These are phyloP conservation scores for Malacoctenus gilli DNA, from an alignment of 2,797 vertebrate genomes.

Conservation along the genomic window DNA sequence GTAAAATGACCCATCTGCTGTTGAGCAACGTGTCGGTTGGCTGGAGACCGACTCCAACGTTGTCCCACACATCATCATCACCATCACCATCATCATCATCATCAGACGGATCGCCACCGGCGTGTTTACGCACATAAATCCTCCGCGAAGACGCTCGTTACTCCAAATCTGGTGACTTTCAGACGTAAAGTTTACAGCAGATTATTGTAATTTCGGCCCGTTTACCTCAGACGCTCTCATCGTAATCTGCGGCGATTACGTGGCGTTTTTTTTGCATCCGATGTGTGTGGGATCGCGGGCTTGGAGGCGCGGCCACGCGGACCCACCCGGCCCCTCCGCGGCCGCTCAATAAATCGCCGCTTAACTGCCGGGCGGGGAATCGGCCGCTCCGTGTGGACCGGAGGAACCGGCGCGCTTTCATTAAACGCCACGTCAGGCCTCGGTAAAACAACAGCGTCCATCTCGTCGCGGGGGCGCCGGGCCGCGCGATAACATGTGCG, in stretches of 20 bases:
- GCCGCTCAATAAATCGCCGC: constrained; percentile 80
- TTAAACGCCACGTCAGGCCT: constrained; percentile 71
- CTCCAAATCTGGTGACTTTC: constrained; percentile 43
- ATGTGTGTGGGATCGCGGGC: constrained; percentile 55
- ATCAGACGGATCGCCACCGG: too few relatives aligned
- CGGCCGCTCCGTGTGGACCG: constrained; percentile 66
- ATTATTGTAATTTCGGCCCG: constrained; percentile 44
- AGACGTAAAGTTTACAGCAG: constrained; percentile 54
- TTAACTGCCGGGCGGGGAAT: constrained; percentile 78
- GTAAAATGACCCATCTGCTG: constrained; percentile 52
- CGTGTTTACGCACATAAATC: constrained; percentile 54
- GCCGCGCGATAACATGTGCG: constrained; percentile 62
- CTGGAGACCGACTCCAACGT: constrained; percentile 46
- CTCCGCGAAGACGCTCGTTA: constrained; percentile 39
- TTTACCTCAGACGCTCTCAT: constrained; percentile 13
- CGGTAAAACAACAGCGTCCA: constrained; percentile 73
- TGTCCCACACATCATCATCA: constrained; percentile 40
- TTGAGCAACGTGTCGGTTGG: constrained; percentile 53
- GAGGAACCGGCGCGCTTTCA: constrained; percentile 70
- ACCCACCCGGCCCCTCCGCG: too few relatives aligned
- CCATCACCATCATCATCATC: too few relatives aligned
- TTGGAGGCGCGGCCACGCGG: constrained; percentile 34
- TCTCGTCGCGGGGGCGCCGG: constrained; percentile 42
- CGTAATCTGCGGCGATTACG: constrained; percentile 26
- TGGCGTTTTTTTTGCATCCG: constrained; percentile 29